These are phyloP conservation scores for Eonycteris spelaea DNA, from an alignment of 2,113 vertebrate species.

Conservation along the genomic window DNA sequence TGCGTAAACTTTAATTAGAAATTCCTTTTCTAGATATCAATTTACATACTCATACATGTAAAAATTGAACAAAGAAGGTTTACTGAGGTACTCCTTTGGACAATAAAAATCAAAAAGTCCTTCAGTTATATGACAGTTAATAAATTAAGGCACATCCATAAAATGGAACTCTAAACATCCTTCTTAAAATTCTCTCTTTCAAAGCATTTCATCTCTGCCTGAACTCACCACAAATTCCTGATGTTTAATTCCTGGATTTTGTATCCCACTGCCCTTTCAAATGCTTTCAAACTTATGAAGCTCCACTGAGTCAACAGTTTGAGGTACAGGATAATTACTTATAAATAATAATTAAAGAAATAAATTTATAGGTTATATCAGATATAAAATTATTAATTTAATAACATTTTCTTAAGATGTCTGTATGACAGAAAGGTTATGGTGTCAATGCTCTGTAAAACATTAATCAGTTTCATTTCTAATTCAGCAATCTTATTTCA, in stretches of 20 bases:
- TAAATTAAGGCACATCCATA: neutral
- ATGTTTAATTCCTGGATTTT: neutral
- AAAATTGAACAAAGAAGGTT: slow-evolving; percentile 67
- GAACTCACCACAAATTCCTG: neutral
- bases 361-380: neutral
- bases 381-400: neutral
- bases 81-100: neutral
- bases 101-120: neutral
- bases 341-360: neutral
- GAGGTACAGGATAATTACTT: neutral
- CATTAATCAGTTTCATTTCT: neutral
- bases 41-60: neutral
- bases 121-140: neutral
- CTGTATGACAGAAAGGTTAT: neutral
- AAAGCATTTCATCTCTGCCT: neutral
- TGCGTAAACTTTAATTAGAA: neutral
- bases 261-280: neutral
- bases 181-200: neutral
- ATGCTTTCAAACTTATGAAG: neutral
- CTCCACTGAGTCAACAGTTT: neutral
- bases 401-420: neutral
- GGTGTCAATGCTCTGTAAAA: neutral
- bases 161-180: neutral
- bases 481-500: neutral
- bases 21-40: neutral